Evolutionary conservation across 1,140 invertebrate species (phyloP).

Genomic region (Zaprionus taronus): DNA sequence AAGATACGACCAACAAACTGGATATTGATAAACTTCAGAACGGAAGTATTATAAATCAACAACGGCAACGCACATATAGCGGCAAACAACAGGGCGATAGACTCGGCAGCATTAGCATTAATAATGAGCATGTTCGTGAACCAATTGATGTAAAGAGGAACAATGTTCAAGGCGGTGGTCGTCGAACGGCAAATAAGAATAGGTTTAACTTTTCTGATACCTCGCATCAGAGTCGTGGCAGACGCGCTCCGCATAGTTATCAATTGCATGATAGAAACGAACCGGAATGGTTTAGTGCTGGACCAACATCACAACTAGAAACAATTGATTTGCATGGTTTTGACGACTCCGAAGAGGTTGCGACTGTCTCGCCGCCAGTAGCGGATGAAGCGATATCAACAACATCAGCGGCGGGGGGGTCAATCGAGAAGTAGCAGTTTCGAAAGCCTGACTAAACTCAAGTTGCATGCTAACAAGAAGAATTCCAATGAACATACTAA

Average conservation of each 20-base stretch:
- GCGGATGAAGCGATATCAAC: conserved; percentile 8
- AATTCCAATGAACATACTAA: conserved; percentile 13
- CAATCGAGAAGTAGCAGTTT: conserved; percentile 46
- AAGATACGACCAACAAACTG: conserved; percentile 32
- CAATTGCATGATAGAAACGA: conserved; percentile 86
- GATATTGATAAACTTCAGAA: conserved; percentile 54
- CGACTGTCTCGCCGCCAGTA: conserved; percentile 62
- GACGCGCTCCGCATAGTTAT: conserved; percentile 84
- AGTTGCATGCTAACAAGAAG: conserved; percentile 22
- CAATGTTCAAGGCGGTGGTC: conserved; percentile 20
- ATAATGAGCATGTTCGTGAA: conserved; percentile 22
- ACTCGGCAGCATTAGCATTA: conserved; percentile 25
- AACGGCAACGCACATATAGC: conserved; percentile 41
- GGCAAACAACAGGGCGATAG: conserved; percentile 22
- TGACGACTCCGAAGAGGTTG: conserved; percentile 87
- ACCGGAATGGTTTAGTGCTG: conserved; percentile 92
- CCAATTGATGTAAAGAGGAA: conserved; percentile 43
- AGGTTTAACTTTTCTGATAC: conserved; percentile 38
- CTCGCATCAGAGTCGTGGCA: conserved; percentile 38
- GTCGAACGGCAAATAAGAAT: conserved; percentile 57
- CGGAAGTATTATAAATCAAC: conserved; percentile 28
- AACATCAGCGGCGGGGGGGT: not conserved
- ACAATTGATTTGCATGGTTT: conserved; percentile 97
- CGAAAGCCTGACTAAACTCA: conserved; percentile 36
- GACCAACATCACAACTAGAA: conserved; percentile 94